Evolutionary conservation across 1,140 invertebrate genomes (phyloP).

Genomic region (Sarcophaga bullata): DNA sequence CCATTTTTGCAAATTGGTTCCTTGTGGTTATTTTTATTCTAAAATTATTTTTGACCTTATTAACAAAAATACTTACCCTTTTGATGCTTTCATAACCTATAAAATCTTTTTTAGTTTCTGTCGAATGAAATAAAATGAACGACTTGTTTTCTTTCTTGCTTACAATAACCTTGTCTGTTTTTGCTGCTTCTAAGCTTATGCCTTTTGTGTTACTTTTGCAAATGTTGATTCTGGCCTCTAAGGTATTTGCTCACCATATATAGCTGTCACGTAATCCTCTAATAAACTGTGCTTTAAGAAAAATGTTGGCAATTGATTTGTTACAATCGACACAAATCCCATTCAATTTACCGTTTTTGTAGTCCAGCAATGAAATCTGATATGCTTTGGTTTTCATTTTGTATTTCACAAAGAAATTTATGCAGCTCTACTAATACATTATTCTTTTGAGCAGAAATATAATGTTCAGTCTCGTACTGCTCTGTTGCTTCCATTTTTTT

Average conservation of each 20-base stretch:
- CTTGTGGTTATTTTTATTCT: too few species aligned
- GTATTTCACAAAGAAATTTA: conserved; percentile 30
- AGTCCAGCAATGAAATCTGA: conserved; percentile 8
- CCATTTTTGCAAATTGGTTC: too few species aligned
- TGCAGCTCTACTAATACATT: conserved; percentile 33
- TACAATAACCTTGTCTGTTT: not conserved
- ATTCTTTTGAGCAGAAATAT: conserved; percentile 30
- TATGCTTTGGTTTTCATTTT: conserved; percentile 15
- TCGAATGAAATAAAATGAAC: too few species aligned
- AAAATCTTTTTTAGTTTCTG: too few species aligned
- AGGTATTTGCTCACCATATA: conserved; percentile 26
- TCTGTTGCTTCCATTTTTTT: too few species aligned
- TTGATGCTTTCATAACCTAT: too few species aligned
- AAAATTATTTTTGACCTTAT: too few species aligned
- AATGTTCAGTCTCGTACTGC: too few species aligned
- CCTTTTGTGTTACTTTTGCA: not conserved
- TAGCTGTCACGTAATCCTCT: not conserved
- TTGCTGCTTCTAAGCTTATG: conserved; percentile 26
- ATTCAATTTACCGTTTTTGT: not conserved
- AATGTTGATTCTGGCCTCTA: conserved; percentile 19
- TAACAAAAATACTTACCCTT: too few species aligned
- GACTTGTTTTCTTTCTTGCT: too few species aligned
- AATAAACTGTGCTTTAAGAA: conserved; percentile 24
- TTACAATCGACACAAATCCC: not conserved
- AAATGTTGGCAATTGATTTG: conserved; percentile 3